Conservation (phyloP, 2,797 vertebrate species). For the Semaprochilodus insignis region DNA sequence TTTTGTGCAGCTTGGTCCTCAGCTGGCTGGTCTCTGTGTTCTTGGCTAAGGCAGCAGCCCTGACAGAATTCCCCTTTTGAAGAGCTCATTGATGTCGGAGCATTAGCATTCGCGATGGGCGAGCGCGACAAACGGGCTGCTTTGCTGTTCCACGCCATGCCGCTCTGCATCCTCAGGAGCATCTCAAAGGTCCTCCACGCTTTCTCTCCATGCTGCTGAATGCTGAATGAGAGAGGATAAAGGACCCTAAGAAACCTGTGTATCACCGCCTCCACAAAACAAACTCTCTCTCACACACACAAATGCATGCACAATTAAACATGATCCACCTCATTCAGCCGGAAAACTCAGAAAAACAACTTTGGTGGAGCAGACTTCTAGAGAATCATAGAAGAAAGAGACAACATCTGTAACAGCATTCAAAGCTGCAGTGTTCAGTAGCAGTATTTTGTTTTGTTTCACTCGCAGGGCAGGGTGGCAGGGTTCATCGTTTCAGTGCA, state of each 20-base stretch:
- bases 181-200: conserved; percentile 74
- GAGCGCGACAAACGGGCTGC: conserved; percentile 77
- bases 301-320: conserved; percentile 49
- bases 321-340: neutral
- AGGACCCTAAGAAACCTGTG: conserved; percentile 65
- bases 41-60: conserved; percentile 41
- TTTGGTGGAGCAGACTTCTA: neutral
- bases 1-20: conserved; percentile 54
- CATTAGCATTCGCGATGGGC: conserved; percentile 84
- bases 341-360: conserved; percentile 52
- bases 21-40: conserved; percentile 58
- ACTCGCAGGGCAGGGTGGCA: neutral
- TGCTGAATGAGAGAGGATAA: conserved; percentile 74
- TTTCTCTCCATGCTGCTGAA: conserved; percentile 65
- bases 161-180: conserved; percentile 72
- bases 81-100: conserved; percentile 79
- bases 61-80: conserved; percentile 73
- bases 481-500: too few relatives aligned
- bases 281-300: conserved; percentile 16
- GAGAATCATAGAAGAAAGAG: neutral
- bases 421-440: neutral
- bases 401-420: neutral
- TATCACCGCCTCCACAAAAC: conserved; percentile 34
- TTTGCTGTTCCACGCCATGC: conserved; percentile 75
- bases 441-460: neutral